Evolutionary conservation across 2,797 vertebrate genomes (phyloP), one percentile per base, ranked within the genome.

Genomic region (Eutrigla gurnardus): DNA sequence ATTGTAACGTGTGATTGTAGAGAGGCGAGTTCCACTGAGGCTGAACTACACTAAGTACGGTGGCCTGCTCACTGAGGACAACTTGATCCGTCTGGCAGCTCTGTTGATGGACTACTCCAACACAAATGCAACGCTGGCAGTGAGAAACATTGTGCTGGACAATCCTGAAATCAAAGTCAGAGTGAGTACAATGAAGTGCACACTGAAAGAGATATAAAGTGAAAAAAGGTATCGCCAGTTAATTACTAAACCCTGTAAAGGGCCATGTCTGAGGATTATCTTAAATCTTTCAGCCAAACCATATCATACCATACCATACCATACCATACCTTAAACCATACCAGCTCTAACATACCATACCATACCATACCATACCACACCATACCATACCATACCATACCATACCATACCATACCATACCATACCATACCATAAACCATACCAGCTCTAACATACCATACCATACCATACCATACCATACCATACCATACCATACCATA

Each of bases 91-190:
- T 66, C 93, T 98, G 89, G 93, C 91, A 12, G 97, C 94, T 57
- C 91, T 99, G 17, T 86, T 98, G 5, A 36, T 92, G 0, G 96
- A 98, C 76, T 88, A 89, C 3, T 80, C 88, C 61, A 91, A 90
- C 0, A 80, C 83, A 0, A 86, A 95, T 0, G 3, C 86, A 13
- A 12, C 85, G 0, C 67, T 98, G 75, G 90, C 94, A 0, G 47
- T 96, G 86, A 94, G 97, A 61, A 95, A 96, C 52, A 85, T 99
- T 65, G 94, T 96, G 17, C 72, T 99, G 80, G 95, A 96, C 32
- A 96, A 98, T 52, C 98, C 98, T 0, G 92, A 95, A 5, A 96
- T 99, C 90, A 96, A 95, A 93, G 95, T 99, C 88, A 90, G 92
- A 93, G 98, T 99, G 88, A 93, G 94, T 82, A 45, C 7, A 37